Percentiles rank a stretch among this genome's conserved stretches.
Evolutionary conservation across 2,888 invertebrate genomes (phyloP).

Genomic region (Noctua janthina): DNA sequence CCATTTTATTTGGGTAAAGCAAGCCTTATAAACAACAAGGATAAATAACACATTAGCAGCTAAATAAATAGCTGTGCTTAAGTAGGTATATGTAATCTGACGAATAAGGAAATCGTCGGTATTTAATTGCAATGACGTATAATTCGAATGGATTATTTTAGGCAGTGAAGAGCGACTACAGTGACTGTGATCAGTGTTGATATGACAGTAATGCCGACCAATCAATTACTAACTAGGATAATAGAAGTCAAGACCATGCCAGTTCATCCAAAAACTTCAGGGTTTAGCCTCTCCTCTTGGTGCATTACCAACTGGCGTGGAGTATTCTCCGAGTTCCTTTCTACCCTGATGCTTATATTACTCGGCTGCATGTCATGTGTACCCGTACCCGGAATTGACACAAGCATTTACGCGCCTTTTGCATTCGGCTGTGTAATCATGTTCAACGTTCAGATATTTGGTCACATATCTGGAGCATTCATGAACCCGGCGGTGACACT

Average conservation of each 20-base stretch:
- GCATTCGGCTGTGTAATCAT: conserved; percentile 93
- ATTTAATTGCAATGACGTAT: conserved; percentile 51
- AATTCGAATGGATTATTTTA: conserved; percentile 5
- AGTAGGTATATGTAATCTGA: neutral
- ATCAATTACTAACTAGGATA: conserved; percentile 44
- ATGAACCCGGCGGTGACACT: conserved; percentile 94
- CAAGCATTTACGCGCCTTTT: conserved; percentile 89
- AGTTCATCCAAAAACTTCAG: neutral
- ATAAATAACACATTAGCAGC: neutral
- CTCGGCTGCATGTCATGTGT: conserved; percentile 94
- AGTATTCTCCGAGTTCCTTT: conserved; percentile 91
- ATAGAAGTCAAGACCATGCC: conserved; percentile 63
- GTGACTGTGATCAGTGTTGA: conserved; percentile 18
- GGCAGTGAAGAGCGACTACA: conserved; percentile 6
- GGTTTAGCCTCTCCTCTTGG: conserved; percentile 66
- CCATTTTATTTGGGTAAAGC: neutral
- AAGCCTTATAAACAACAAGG: neutral
- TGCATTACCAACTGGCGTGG: conserved; percentile 72
- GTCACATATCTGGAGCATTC: conserved; percentile 94
- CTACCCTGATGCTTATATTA: conserved; percentile 92
- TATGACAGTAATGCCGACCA: conserved; percentile 49
- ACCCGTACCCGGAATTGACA: conserved; percentile 82
- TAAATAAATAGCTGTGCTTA: neutral
- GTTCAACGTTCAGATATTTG: conserved; percentile 93
- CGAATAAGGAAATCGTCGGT: conserved; percentile 48